Base-by-base conservation (phyloP, 1,140 invertebrate genomes). In the Pseudomyrmex dendroicus region DNA sequence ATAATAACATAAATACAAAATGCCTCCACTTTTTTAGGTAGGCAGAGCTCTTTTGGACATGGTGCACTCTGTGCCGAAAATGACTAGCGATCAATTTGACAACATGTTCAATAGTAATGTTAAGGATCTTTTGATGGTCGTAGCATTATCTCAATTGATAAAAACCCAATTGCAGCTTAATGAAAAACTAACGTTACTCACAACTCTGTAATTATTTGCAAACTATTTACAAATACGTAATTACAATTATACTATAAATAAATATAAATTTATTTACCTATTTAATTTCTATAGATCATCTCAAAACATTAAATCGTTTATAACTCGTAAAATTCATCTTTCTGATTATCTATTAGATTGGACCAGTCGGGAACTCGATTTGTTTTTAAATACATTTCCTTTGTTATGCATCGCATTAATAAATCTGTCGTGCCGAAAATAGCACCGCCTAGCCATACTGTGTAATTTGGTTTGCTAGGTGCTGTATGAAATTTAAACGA, bases 81-180 rank as follows among this genome's bases (percentile, higher is more conserved):
- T 99, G 96, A 96, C 96, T 20, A 95, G 96, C 54, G 97, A 98
- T 91, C 97, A 98, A 91, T 99, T 99, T 94, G 98, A 98, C 25
- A 96, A 98, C 85, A 99, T 99, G 97, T 97, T 99, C 91, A 99
- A 98, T 90, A 97, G 98, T 86, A 98, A 98, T 93, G 97, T 99
- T 91, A 99, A 99, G 94, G 98, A 99, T 95, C 95, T 99, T 82
- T 95, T 99, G 61, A 99, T 99, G 98, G 98, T 99, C 64, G 97
- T 99, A 85, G 99, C 98, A 56, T 95, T 99, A 35, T 98, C 98
- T 9, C 98, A 99, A 92, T 95, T 99, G n/a, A 98, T 98, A 85
- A 98, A 98, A 95, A 98, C 98, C 8, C 98, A 99, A 94, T 95
- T 99, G 85, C 97, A 98, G 91, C 95, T 99, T 22, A 99, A 99